Conservation (phyloP, 2,797 vertebrate species). For the Nannoperca australis region DNA sequence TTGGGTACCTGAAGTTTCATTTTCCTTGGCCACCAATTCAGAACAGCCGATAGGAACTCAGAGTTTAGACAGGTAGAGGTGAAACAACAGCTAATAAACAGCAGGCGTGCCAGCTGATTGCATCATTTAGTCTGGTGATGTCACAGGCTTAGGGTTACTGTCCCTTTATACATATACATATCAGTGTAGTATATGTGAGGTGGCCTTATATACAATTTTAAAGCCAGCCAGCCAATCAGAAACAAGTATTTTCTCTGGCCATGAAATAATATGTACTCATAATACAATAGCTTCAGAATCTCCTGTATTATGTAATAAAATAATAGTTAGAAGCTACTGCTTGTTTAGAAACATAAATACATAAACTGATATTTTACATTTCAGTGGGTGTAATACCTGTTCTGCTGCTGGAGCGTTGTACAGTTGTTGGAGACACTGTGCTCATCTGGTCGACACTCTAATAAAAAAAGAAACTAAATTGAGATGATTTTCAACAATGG, state of each 20-base stretch:
- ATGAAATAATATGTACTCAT: too few relatives aligned
- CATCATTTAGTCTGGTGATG: not conserved
- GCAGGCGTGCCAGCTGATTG: not conserved
- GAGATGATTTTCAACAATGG: not conserved
- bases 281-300: not conserved
- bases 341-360: not conserved
- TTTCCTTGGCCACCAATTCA: not conserved
- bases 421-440: constrained; percentile 2
- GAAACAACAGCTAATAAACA: not conserved
- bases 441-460: constrained; percentile 84
- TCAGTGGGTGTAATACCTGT: constrained; percentile 59
- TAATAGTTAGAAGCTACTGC: not conserved
- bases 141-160: not conserved
- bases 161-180: not conserved
- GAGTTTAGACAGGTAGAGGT: not conserved
- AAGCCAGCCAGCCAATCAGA: too few relatives aligned
- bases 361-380: too few relatives aligned
- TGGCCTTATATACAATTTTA: too few relatives aligned
- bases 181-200: not conserved
- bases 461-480: not conserved
- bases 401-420: constrained; percentile 79
- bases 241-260: not conserved
- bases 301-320: not conserved
- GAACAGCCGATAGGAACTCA: not conserved
- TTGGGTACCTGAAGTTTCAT: too few relatives aligned